Evolutionary conservation across 2,113 vertebrate genomes (phyloP).

Genomic region (Channa maculata): DNA sequence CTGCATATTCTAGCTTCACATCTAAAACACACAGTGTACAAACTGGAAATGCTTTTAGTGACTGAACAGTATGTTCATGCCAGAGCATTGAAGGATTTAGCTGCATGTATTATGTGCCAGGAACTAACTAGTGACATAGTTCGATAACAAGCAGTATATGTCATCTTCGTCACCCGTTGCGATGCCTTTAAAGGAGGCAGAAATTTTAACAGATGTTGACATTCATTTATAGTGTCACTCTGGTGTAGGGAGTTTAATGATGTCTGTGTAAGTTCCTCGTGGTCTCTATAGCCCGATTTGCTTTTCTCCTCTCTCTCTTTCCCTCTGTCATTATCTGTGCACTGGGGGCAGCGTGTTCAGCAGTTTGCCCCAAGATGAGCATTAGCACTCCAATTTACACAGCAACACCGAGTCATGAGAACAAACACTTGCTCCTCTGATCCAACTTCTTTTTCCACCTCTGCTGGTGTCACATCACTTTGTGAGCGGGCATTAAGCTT

Average conservation of each 20-base stretch:
- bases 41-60: slow-evolving; percentile 5
- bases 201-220: slow-evolving; percentile 54
- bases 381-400: slow-evolving; percentile 64
- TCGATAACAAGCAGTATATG: slow-evolving; percentile 54
- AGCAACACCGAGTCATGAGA: slow-evolving; percentile 73
- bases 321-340: slow-evolving; percentile 22
- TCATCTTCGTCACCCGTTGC: slow-evolving; percentile 48
- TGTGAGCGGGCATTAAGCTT: slow-evolving; percentile 36
- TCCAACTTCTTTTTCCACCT: slow-evolving; percentile 46
- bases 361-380: slow-evolving; percentile 60
- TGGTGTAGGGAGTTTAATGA: slow-evolving; percentile 48
- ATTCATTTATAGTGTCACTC: slow-evolving; percentile 65
- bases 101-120: slow-evolving; percentile 20
- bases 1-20: not conserved
- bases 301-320: slow-evolving; percentile 1
- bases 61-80: not conserved
- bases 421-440: slow-evolving; percentile 55
- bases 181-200: slow-evolving; percentile 56
- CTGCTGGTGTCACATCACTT: slow-evolving; percentile 56
- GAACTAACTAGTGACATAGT: slow-evolving; percentile 27
- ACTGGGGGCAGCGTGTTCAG: slow-evolving; percentile 61
- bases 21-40: not conserved
- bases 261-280: slow-evolving; percentile 23
- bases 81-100: slow-evolving; percentile 7
- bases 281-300: slow-evolving; percentile 32